Percentiles rank a stretch among this genome's conserved stretches.
Evolutionary conservation across 2,113 vertebrate species (phyloP).

Genomic region (Thermophis baileyi): DNA sequence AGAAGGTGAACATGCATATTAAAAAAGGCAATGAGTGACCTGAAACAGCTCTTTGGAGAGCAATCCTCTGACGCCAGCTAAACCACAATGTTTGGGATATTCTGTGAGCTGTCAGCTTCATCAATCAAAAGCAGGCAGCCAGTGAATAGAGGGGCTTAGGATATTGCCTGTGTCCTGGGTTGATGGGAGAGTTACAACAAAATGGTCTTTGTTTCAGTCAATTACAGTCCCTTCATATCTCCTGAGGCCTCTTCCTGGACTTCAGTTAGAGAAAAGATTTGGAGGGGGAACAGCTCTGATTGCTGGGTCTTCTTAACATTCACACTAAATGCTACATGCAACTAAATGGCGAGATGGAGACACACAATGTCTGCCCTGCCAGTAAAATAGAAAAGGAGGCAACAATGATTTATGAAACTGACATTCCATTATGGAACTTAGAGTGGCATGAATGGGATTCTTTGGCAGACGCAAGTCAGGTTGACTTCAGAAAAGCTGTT

Average conservation of each 20-base stretch:
- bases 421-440: not conserved
- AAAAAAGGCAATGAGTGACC: not conserved
- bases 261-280: conserved; percentile 28
- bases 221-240: conserved; percentile 15
- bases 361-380: conserved; percentile 8
- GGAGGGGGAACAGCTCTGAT: not conserved
- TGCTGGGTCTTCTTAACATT: conserved; percentile 9
- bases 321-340: not conserved
- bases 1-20: not conserved
- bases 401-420: not conserved
- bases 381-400: not conserved
- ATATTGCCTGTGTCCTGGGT: conserved; percentile 38
- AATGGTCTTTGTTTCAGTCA: conserved; percentile 36
- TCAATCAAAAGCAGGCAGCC: conserved; percentile 55
- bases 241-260: conserved; percentile 2
- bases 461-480: too few relatives aligned
- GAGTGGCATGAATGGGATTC: not conserved
- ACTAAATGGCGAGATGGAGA: conserved; percentile 33
- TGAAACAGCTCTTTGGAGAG: conserved; percentile 6
- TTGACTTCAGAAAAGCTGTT: not conserved
- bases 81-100: conserved; percentile 40
- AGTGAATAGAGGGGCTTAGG: conserved; percentile 40
- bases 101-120: conserved; percentile 29
- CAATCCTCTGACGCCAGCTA: conserved; percentile 9
- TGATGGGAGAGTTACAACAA: conserved; percentile 43